Base-by-base conservation (phyloP, 2,113 vertebrate genomes). In the Onychostoma macrolepis region DNA sequence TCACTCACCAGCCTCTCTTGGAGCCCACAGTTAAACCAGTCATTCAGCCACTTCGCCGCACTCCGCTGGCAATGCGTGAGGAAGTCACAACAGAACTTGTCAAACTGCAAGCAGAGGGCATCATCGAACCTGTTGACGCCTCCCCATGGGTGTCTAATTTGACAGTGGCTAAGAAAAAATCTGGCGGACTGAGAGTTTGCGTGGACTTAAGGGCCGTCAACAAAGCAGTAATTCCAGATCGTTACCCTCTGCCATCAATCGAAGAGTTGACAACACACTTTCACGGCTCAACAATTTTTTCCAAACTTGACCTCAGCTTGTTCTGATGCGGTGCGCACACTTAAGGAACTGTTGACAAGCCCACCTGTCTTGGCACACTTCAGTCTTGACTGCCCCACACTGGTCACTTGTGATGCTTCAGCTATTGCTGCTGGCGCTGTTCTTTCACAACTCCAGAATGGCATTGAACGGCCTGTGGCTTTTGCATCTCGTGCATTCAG, bases 141-240 rank as follows among this genome's bases (percentile, higher is more conserved):
- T 69, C 63, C 33, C 77, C 77, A 26, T 86, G 85, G 84, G 69
- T 86, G 11, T 80, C 56, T 5, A 72, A 86, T 67, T 21, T 86
- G n/a, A 65, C 50, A 5, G 26, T 80, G 1, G 61, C 28, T 17
- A 43, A 71, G 19, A 50, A 86, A 38, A 85, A 80, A 56, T 30
- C 75, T 21, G 76, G 26, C 13, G 26, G 61, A 1, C 33, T 85
- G 19, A 30, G 53, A 4, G 11, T 85, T 19, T 78, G 24, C 11
- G 56, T 85, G 8, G 72, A 78, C 8, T 21, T 85, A 10, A 33
- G 21, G 48, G 71, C 50, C 45, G 2, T 48, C 12, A 48, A 48
- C 45, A 48, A 48, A 48, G 45, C 45, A 13, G 2, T 56, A 56
- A 56, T 56, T 17, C 53, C 53, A 56, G 17, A 21, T 21, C 19